phyloP scores from a whole-genome alignment of 2,888 invertebrate species.

The Zygaena filipendulae region DNA sequence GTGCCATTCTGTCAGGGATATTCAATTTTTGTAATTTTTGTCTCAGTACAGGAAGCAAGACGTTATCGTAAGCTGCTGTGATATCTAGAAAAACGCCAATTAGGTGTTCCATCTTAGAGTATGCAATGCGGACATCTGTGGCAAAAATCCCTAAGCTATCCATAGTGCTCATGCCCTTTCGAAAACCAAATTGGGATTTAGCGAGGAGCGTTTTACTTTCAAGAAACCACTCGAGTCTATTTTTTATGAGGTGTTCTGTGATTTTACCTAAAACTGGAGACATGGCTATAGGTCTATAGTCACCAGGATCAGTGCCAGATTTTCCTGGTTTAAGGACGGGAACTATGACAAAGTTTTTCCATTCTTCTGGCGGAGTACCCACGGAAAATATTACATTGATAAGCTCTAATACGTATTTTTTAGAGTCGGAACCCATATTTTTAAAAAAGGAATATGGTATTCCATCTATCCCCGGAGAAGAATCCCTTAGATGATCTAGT shows the following conservation, averaged over 20 bases:
- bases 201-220: slow-evolving; percentile 4
- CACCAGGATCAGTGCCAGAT: slow-evolving; percentile 2
- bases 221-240: too few species aligned
- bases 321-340: slow-evolving; percentile 12
- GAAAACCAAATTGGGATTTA: slow-evolving; percentile 3
- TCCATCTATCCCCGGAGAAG: slow-evolving; percentile 14
- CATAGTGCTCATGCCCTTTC: background rate
- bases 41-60: slow-evolving; percentile 16
- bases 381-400: slow-evolving; percentile 6
- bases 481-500: slow-evolving; percentile 7
- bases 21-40: slow-evolving; percentile 11
- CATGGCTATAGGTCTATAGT: slow-evolving; percentile 13
- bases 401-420: slow-evolving; percentile 4
- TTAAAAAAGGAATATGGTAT: slow-evolving; percentile 13
- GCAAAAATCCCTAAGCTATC: background rate
- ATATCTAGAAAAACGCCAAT: slow-evolving; percentile 17
- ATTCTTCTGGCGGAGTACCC: slow-evolving; percentile 6
- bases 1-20: slow-evolving; percentile 12
- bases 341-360: slow-evolving; percentile 11
- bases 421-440: background rate
- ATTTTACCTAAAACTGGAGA: slow-evolving; percentile 11
- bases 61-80: slow-evolving; percentile 15
- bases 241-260: slow-evolving; percentile 13
- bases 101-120: slow-evolving; percentile 1
- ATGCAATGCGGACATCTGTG: background rate